Conservation (phyloP, 2,888 invertebrate genomes). For the Cecidostiba fungosa region DNA sequence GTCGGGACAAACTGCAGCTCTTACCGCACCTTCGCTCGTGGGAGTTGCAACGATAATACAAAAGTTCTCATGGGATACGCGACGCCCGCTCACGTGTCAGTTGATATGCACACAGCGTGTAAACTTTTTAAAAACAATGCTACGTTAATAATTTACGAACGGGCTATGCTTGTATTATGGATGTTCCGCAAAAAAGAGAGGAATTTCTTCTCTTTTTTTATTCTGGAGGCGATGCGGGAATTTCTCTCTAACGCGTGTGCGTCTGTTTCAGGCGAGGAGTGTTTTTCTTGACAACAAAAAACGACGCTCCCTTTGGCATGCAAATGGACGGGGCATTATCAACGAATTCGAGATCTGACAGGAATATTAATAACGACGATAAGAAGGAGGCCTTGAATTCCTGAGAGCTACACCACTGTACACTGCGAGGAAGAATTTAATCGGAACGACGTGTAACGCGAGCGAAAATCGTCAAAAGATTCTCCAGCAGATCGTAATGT, state of each 20-base stretch:
- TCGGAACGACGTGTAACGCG: not conserved
- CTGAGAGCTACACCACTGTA: not conserved
- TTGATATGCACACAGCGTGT: conserved; percentile 37
- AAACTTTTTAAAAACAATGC: not conserved
- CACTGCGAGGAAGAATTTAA: too few relatives aligned
- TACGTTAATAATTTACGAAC: not conserved
- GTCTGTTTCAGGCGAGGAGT: conserved; percentile 67
- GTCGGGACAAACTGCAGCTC: conserved; percentile 70
- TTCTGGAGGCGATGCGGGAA: too few relatives aligned
- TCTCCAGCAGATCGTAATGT: too few relatives aligned
- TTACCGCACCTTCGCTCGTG: conserved; percentile 30
- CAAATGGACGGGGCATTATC: conserved; percentile 51
- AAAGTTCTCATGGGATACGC: conserved; percentile 69
- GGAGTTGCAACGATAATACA: conserved; percentile 53
- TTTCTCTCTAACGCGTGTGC: too few relatives aligned
- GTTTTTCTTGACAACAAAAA: conserved; percentile 68
- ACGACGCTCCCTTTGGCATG: conserved; percentile 66
- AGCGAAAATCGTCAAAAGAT: too few relatives aligned
- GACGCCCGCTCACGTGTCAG: conserved; percentile 72
- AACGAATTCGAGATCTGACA: not conserved
- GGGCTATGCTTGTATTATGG: too few relatives aligned
- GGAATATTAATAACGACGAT: conserved; percentile 12
- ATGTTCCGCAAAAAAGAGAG: too few relatives aligned
- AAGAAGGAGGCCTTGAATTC: not conserved
- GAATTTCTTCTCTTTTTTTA: too few relatives aligned